Evolutionary conservation across 2,113 vertebrate genomes (phyloP).

Genomic region (Pseudonaja textilis): DNA sequence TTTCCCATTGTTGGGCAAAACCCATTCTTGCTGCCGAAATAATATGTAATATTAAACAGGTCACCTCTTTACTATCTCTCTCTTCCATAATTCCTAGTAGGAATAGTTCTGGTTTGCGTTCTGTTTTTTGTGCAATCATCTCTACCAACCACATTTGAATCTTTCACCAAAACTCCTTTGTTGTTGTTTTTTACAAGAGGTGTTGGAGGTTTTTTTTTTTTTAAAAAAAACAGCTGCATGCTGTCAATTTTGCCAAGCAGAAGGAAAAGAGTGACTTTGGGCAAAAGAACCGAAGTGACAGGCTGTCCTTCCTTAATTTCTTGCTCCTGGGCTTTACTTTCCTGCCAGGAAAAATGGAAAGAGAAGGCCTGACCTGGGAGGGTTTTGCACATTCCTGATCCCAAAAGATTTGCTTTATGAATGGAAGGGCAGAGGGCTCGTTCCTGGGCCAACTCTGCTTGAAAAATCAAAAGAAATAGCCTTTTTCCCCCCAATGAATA

Average conservation of each 20-base stretch:
- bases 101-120: no score
- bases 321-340: neutral
- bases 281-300: neutral
- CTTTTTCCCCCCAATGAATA: no score
- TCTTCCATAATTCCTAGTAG: no score
- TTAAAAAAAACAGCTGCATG: neutral
- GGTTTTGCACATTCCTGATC: neutral
- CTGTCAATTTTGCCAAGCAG: neutral
- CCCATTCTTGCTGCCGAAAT: no score
- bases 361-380: neutral
- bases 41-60: no score
- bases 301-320: neutral
- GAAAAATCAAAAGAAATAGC: neutral
- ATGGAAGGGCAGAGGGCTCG: neutral
- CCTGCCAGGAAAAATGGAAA: neutral
- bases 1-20: no score
- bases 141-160: no score
- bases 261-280: neutral
- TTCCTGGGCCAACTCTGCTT: neutral
- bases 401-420: neutral
- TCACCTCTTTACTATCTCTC: no score
- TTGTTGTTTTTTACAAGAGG: no score
- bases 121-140: no score
- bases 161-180: no score
- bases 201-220: neutral